Base-by-base conservation (phyloP, 2,113 vertebrate genomes). In the Apeltes quadracus region DNA sequence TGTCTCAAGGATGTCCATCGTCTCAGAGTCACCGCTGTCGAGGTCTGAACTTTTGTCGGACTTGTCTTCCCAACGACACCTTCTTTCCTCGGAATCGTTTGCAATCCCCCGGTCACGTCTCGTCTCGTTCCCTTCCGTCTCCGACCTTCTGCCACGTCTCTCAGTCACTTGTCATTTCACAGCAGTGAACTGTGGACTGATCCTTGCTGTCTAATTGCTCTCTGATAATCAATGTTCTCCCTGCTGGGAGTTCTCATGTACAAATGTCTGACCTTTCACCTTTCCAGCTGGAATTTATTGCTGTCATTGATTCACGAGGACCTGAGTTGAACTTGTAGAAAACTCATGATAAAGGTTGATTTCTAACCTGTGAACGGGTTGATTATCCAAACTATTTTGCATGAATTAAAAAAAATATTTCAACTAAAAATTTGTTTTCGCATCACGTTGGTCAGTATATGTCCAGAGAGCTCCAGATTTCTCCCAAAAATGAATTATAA, bases 1-100 rank as follows among this genome's bases (percentile, higher is more conserved):
- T 4, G 94, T 94, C 56, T 95, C 93, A 63, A 95, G 89, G 76
- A 95, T 95, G 82, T 95, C 93, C 94, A 95, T 95, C 53, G 85
- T 79, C 63, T 87, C 63, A 34, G 53, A 50, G 22, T 51, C 51
- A 64, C 55, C 29, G 20, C 67, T 29, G 64, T 6, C 6, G 12
- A 55, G 7, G n/a, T 16, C 3, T 38, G 13, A 61, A 69, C 15
- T 10, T n/a, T n/a, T n/a, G n/a, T n/a, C n/a, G n/a, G 41, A 75
- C 53, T 34, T 20, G 9, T 39, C 29, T 54, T 2, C 34, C 39
- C n/a, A n/a, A n/a, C 1, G 7, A 1, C 7, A 14, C 32, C 36
- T 66, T 58, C 5, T 32, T 16, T 58, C 36, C 48, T 66, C 18
- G 29, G 18, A n/a, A n/a, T 25, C 58, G 23, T 20, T n/a, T 61